A percentile compares a stretch with the other conserved stretches of the same genome.
Conservation (phyloP, 2,113 vertebrate species). For the Trichomycterus rosablanca region DNA sequence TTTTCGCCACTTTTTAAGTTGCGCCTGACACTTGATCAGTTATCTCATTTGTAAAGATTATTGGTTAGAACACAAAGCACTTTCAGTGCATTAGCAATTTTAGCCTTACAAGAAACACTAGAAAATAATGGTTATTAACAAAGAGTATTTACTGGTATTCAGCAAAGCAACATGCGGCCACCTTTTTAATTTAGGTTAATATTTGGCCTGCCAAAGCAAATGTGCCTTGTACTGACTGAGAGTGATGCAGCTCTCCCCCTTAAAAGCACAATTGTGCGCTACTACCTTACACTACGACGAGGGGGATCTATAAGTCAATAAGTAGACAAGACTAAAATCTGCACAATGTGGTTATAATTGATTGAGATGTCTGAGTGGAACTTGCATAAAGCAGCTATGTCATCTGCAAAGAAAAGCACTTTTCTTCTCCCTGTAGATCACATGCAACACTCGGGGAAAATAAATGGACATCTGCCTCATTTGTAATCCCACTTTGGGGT, state of each 20-base stretch:
- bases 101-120: slow-evolving; percentile 59
- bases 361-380: slow-evolving; percentile 77
- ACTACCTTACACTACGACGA: slow-evolving; percentile 69
- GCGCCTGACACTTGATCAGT: slow-evolving; percentile 89
- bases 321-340: slow-evolving; percentile 76
- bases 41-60: slow-evolving; percentile 98
- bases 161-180: slow-evolving; percentile 42
- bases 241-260: slow-evolving; percentile 48
- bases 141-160: slow-evolving; percentile 50
- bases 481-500: slow-evolving; percentile 52
- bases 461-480: slow-evolving; percentile 70
- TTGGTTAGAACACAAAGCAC: slow-evolving; percentile 73
- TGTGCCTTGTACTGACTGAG: slow-evolving; percentile 52
- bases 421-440: slow-evolving; percentile 72
- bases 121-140: slow-evolving; percentile 55
- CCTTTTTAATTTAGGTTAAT: slow-evolving; percentile 50
- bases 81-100: slow-evolving; percentile 67
- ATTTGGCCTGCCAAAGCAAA: slow-evolving; percentile 51
- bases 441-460: slow-evolving; percentile 61
- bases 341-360: slow-evolving; percentile 81
- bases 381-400: slow-evolving; percentile 73
- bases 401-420: slow-evolving; percentile 78
- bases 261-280: slow-evolving; percentile 66
- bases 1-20: slow-evolving; percentile 95
- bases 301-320: slow-evolving; percentile 74